Percentiles rank a stretch among this genome's conserved stretches.
phyloP scores from a whole-genome alignment of 2,888 invertebrate genomes.

The Agrenia bidenticulata region DNA sequence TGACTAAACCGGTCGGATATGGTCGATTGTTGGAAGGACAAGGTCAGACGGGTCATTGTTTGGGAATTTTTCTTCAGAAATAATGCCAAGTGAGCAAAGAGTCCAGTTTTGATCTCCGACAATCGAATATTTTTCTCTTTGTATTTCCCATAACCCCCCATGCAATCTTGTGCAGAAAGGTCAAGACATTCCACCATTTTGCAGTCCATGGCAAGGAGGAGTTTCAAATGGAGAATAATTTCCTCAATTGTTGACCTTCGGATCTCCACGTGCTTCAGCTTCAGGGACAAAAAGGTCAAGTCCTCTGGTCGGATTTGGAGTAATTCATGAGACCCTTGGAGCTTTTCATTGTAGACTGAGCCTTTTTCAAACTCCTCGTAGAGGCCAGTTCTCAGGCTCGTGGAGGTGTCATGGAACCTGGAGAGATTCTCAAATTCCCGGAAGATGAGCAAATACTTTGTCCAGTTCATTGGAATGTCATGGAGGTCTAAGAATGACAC shows the following conservation, averaged over 20 bases:
- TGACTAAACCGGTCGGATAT: conserved; percentile 20
- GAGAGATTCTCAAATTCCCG: conserved; percentile 5
- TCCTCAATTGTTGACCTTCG: conserved; percentile 9
- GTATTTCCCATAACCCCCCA: not conserved
- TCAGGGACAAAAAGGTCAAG: not conserved
- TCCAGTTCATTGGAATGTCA: conserved; percentile 13
- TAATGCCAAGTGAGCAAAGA: conserved; percentile 3
- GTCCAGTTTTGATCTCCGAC: not conserved
- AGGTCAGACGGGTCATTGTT: not conserved
- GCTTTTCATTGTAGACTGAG: not conserved
- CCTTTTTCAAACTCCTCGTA: conserved; percentile 12
- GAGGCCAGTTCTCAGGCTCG: not conserved
- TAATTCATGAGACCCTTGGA: not conserved
- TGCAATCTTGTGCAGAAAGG: not conserved
- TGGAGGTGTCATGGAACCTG: conserved; percentile 6
- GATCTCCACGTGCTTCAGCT: not conserved
- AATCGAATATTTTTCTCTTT: conserved; percentile 1
- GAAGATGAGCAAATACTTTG: conserved; percentile 9
- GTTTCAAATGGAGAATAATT: not conserved
- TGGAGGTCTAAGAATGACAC: not conserved
- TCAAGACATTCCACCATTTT: not conserved
- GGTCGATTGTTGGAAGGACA: conserved; percentile 15
- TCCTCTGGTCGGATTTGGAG: conserved; percentile 2
- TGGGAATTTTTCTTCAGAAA: conserved; percentile 6
- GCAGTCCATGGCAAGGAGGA: conserved; percentile 5